A percentile compares a stretch with the other conserved stretches of the same genome.
Evolutionary conservation across 2,888 invertebrate species (phyloP).

Genomic region (Agriopis aurantiaria): DNA sequence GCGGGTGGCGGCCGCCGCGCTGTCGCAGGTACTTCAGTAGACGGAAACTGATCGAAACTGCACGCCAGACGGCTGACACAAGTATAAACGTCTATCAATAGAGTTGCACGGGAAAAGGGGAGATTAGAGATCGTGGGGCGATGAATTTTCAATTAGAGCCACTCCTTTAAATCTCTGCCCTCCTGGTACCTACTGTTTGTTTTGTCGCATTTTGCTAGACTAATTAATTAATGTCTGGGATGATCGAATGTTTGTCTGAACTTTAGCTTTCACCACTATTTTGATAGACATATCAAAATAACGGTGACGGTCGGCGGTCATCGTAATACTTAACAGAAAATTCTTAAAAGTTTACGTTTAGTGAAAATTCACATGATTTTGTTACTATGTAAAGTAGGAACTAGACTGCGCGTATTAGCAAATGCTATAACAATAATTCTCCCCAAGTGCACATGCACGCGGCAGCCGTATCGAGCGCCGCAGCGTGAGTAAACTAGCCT

Average conservation of each 20-base stretch:
- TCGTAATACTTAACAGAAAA: too few species aligned
- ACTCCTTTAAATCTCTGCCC: conserved; percentile 40
- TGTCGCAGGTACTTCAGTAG: conserved; percentile 54
- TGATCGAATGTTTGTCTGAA: conserved; percentile 14
- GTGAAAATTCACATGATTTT: too few species aligned
- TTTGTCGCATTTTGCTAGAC: conserved; percentile 31
- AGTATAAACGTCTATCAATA: conserved; percentile 39
- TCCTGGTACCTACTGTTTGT: conserved; percentile 42
- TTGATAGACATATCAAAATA: background rate
- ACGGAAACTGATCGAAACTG: conserved; percentile 69
- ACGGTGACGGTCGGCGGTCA: too few species aligned
- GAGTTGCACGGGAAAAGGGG: conserved; percentile 41
- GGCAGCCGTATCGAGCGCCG: conserved; percentile 55
- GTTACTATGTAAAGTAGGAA: background rate
- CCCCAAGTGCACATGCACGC: conserved; percentile 40
- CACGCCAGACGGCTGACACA: conserved; percentile 61
- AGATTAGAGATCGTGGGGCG: conserved; percentile 48
- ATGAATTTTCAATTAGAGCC: conserved; percentile 49
- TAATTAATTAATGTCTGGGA: conserved; percentile 32
- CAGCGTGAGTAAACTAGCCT: conserved; percentile 59
- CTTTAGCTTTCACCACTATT: background rate
- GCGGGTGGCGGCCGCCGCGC: background rate
- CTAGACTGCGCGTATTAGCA: conserved; percentile 7
- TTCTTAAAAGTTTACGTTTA: too few species aligned
- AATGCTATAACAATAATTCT: conserved; percentile 38